These are phyloP conservation scores for Physocephala rufipes DNA, from an alignment of 2,888 invertebrate genomes.

Conservation along the genomic window DNA sequence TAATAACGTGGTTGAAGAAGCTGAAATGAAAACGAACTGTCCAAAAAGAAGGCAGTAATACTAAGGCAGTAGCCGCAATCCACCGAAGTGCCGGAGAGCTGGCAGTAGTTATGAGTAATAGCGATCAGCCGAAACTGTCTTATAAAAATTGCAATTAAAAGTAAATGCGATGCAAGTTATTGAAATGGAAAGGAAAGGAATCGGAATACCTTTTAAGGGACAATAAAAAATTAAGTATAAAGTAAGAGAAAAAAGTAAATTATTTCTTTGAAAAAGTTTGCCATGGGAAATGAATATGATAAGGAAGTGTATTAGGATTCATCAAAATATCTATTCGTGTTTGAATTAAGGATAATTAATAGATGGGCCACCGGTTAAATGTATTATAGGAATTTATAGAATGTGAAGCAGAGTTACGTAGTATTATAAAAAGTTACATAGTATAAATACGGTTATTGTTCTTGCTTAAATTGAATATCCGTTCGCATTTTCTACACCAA, in stretches of 20 bases:
- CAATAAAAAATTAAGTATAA: not conserved
- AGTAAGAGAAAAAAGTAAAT: not conserved
- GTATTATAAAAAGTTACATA: no score
- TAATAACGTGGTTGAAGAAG: slow-evolving; percentile 17
- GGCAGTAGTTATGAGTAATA: no score
- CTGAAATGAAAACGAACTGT: not conserved
- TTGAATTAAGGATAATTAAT: no score
- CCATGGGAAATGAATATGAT: no score
- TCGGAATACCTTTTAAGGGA: not conserved
- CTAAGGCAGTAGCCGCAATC: not conserved
- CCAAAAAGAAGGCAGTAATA: not conserved
- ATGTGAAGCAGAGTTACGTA: no score
- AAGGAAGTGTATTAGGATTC: no score
- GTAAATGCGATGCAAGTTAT: slow-evolving; percentile 4
- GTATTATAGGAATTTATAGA: no score
- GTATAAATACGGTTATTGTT: no score
- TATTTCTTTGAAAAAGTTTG: not conserved
- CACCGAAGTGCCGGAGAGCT: not conserved
- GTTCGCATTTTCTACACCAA: no score
- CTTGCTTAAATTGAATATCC: no score
- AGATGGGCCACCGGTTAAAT: no score
- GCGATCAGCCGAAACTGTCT: not conserved
- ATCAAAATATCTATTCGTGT: no score
- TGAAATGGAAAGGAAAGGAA: not conserved
- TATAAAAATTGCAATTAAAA: not conserved